Conservation (phyloP, 2,113 vertebrate genomes). For the Onychostoma macrolepis region DNA sequence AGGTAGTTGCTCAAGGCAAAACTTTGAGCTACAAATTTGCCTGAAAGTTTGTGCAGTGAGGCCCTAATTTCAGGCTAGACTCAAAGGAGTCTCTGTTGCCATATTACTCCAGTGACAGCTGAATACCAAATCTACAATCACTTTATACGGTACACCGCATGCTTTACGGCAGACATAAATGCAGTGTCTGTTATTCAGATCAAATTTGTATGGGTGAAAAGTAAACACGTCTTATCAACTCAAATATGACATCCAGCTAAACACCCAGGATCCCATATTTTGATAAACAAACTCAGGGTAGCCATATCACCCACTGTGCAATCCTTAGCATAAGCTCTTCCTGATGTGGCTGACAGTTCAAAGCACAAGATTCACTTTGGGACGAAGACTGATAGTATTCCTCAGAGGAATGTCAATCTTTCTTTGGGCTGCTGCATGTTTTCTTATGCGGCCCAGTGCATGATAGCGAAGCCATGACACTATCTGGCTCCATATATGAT, state of each 20-base stretch:
- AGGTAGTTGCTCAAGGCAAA: not conserved
- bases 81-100: not conserved
- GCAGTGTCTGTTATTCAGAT: conserved; percentile 8
- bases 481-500: conserved; percentile 48
- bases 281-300: conserved; percentile 37
- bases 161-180: conserved; percentile 7
- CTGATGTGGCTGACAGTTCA: conserved; percentile 35
- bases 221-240: conserved; percentile 32
- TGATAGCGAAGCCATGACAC: conserved; percentile 49
- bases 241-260: conserved; percentile 36
- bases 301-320: conserved; percentile 29
- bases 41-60: not conserved
- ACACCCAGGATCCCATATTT: conserved; percentile 32
- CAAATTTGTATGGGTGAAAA: conserved; percentile 35
- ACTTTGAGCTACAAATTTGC: not conserved
- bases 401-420: conserved; percentile 38
- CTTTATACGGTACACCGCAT: not conserved
- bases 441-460: conserved; percentile 5
- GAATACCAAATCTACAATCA: not conserved
- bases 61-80: not conserved
- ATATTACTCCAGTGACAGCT: conserved; percentile 3
- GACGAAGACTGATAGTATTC: conserved; percentile 38
- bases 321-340: conserved; percentile 38
- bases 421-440: conserved; percentile 32
- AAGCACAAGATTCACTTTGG: conserved; percentile 20